Evolutionary conservation across 2,113 vertebrate genomes (phyloP).

Genomic region (Anarrhichthys ocellatus): DNA sequence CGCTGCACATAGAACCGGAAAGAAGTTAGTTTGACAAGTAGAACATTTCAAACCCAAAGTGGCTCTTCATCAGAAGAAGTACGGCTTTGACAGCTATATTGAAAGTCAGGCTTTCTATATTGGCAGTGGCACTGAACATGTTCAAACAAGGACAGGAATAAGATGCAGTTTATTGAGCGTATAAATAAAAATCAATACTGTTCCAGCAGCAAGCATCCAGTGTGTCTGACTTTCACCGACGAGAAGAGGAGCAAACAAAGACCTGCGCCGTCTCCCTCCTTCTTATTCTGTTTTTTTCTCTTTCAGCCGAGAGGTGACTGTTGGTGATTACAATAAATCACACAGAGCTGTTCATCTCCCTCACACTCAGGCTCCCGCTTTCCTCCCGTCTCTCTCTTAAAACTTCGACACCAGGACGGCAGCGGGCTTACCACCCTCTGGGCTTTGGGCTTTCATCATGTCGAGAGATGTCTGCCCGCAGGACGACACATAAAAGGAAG

Average conservation of each 20-base stretch:
- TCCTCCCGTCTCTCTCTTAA: not conserved
- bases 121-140: not conserved
- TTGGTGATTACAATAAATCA: slow-evolving; percentile 28
- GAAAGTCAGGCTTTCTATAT: not conserved
- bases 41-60: not conserved
- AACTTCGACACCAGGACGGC: slow-evolving; percentile 23
- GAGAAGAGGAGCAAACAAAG: slow-evolving; percentile 1
- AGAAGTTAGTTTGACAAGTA: not conserved
- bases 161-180: not conserved
- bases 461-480: slow-evolving; percentile 43
- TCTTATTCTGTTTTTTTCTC: not conserved
- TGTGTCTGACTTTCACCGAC: not conserved
- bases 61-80: not conserved
- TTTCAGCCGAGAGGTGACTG: not conserved
- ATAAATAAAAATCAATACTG: not conserved
- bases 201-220: not conserved
- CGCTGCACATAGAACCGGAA: not conserved
- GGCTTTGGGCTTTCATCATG: slow-evolving; percentile 44
- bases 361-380: not conserved
- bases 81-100: not conserved
- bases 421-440: slow-evolving; percentile 40
- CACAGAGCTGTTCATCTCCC: not conserved
- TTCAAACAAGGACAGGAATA: not conserved
- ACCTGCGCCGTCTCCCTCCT: not conserved
- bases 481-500: slow-evolving; percentile 42